phyloP scores from a whole-genome alignment of 92 coral and sea anemone genomes.

The Metridium senile region DNA sequence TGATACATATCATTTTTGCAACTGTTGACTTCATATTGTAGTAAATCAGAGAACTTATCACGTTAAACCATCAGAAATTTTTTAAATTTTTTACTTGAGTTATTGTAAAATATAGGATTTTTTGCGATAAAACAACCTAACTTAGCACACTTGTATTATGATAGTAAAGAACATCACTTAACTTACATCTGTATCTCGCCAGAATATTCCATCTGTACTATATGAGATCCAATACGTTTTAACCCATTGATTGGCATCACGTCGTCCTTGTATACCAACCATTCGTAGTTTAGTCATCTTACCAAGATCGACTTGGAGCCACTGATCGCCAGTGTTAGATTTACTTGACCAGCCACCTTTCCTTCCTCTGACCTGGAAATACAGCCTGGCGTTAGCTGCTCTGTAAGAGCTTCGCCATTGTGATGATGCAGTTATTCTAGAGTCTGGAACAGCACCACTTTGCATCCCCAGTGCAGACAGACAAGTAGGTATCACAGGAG shows the following conservation, averaged over 20 bases:
- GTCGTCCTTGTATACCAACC: slow-evolving; percentile 27
- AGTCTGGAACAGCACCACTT: slow-evolving; percentile 6
- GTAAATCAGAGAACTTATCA: too few species aligned
- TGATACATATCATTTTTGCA: too few species aligned
- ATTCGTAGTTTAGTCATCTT: slow-evolving; percentile 10
- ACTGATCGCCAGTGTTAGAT: slow-evolving; percentile 7
- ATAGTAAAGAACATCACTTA: too few species aligned
- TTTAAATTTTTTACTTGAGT: too few species aligned
- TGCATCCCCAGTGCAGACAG: slow-evolving; percentile 15
- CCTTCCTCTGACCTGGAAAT: slow-evolving; percentile 16
- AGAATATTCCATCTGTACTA: slow-evolving; percentile 30
- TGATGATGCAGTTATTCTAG: slow-evolving; percentile 24
- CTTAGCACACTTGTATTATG: too few species aligned
- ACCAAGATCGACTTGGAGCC: slow-evolving; percentile 26
- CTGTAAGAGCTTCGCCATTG: neutral
- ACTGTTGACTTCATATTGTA: too few species aligned
- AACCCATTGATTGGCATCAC: slow-evolving; percentile 21
- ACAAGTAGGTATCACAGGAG: slow-evolving; percentile 18
- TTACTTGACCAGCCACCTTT: slow-evolving; percentile 18
- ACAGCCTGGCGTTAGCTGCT: slow-evolving; percentile 32
- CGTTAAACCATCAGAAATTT: too few species aligned
- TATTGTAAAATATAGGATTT: too few species aligned
- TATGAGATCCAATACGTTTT: slow-evolving; percentile 8
- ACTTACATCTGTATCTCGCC: slow-evolving; percentile 33
- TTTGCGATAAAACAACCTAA: too few species aligned